A percentile compares a stretch with the other conserved stretches of the same genome.
phyloP scores from a whole-genome alignment of 2,888 invertebrate genomes.

The Rhodophaea formosa region DNA sequence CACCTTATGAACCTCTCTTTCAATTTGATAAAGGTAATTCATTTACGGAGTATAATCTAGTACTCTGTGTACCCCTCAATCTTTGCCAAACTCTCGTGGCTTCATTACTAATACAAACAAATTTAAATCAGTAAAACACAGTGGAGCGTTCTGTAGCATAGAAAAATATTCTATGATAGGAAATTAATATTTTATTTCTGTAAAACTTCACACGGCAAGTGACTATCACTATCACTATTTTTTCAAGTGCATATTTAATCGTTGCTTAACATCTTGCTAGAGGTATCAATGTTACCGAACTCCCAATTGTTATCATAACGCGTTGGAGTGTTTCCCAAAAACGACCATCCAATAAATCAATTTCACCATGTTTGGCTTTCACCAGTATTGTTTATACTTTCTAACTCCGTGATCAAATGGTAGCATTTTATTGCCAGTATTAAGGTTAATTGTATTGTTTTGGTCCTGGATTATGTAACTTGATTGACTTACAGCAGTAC shows the following conservation, averaged over 20 bases:
- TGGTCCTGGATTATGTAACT: conserved; percentile 40
- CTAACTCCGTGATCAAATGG: conserved; percentile 72
- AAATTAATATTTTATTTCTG: no score
- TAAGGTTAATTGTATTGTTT: conserved; percentile 56
- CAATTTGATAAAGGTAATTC: no score
- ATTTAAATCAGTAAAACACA: no score
- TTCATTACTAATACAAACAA: no score
- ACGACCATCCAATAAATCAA: conserved; percentile 74
- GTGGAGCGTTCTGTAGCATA: no score
- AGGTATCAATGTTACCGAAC: conserved; percentile 57
- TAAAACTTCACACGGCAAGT: no score
- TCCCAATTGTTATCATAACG: conserved; percentile 77
- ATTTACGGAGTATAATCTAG: no score
- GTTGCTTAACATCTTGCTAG: neutral
- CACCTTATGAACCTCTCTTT: no score
- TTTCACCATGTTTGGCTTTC: conserved; percentile 75
- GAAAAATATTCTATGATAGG: no score
- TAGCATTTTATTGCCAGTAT: conserved; percentile 57
- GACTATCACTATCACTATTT: no score
- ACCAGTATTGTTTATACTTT: conserved; percentile 79
- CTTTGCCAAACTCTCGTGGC: no score
- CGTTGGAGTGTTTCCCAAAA: conserved; percentile 72
- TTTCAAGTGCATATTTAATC: neutral
- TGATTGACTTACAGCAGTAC: neutral
- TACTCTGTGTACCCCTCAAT: no score